Base-by-base conservation (phyloP, 2,797 vertebrate species). In the Poliocrania exsul region DNA sequence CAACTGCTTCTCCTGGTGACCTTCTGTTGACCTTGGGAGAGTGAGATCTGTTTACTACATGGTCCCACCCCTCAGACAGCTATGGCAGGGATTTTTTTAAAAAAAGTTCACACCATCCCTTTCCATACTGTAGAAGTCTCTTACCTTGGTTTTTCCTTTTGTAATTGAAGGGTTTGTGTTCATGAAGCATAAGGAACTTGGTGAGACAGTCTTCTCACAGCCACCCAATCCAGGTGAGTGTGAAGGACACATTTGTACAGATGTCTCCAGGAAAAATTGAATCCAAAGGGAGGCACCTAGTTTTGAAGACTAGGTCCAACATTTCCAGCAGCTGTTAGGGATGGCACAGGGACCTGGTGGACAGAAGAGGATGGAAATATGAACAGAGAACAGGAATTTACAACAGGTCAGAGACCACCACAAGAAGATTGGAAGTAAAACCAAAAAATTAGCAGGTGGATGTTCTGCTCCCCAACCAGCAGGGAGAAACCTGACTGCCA, bases 351-450 rank as follows among this genome's bases (percentile, higher is more conserved):
- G 25, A 69, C 5, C 0, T 0, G 0, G n/a, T 78, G 46, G 46
- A 46, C 4, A 3, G 13, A 19, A 47, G 5, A 64, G 18, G 33
- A 35, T 0, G 1, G 60, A 38, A 16, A 13, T 18, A n/a, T 0
- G 37, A 82, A 17, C 37, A 49, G 26, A 46, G 21, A 56, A 81
- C 11, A 65, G 38, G n/a, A 57, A 82, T 66, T 56, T 19, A 56
- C 47, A 13, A 17, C 29, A 33, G 9, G 13, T 49, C 24, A 44
- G 51, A 74, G 53, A 61, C 17, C 3, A 2, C 1, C 1, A 28
- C 0, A 2, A 77, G 20, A 42, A 73, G 56, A 24, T 5, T 0
- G 1, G 56, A 91, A 72, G 17, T 15, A 24, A 81, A 31, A 25
- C 40, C 40, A 46, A 25, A 26, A 31, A 44, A 28, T 14, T 13